These are phyloP conservation scores for Trissolcus japonicus DNA, from an alignment of 2,888 invertebrate genomes.

Conservation along the genomic window DNA sequence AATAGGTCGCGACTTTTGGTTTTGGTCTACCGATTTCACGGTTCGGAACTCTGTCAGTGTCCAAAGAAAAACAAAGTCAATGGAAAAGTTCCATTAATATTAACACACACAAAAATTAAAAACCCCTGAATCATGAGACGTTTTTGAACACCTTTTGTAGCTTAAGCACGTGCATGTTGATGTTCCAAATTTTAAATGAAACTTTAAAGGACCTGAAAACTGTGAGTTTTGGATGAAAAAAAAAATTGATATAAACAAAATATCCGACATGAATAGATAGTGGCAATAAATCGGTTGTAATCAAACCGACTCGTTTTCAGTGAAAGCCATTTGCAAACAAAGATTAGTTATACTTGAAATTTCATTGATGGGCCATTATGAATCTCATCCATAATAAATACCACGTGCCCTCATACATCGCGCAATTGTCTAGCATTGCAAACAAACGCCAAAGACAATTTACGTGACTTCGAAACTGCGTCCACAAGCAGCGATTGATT, in stretches of 20 bases:
- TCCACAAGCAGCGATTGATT: constrained; percentile 48
- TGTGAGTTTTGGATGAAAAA: not conserved
- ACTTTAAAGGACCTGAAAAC: constrained; percentile 13
- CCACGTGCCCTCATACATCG: constrained; percentile 11
- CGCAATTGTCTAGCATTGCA: constrained; percentile 14
- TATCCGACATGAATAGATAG: no score
- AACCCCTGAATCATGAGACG: constrained; percentile 38
- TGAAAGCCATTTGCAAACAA: constrained; percentile 47
- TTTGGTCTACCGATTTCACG: constrained; percentile 24
- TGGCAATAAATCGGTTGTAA: no score
- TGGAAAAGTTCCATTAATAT: constrained; percentile 33
- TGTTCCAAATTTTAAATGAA: constrained; percentile 16
- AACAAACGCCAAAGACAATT: constrained; percentile 45
- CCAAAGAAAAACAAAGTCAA: constrained; percentile 40
- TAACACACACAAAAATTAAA: constrained; percentile 24
- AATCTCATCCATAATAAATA: constrained; percentile 51
- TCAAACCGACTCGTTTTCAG: constrained; percentile 7
- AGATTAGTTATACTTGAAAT: constrained; percentile 51
- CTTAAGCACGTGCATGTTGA: constrained; percentile 17
- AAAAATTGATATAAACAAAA: not conserved
- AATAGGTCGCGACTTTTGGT: constrained; percentile 42
- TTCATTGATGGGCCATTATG: constrained; percentile 44
- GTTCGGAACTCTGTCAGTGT: constrained; percentile 22
- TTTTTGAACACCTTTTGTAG: constrained; percentile 14
- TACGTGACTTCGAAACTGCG: constrained; percentile 37